Base-by-base conservation (phyloP, 2,888 invertebrate species). In the Amphimallon solstitiale region DNA sequence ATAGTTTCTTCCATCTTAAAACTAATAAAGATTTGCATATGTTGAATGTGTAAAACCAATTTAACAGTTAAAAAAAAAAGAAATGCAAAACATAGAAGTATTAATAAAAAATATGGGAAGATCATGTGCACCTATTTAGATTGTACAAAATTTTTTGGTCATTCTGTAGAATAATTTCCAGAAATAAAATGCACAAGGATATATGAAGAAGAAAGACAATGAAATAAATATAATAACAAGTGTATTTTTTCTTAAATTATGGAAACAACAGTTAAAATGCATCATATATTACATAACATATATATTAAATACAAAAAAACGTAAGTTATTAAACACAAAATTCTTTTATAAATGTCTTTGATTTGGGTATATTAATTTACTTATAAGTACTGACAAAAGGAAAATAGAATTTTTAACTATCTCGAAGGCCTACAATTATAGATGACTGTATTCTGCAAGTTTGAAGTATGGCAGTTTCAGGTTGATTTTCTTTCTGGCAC, bases 361-460 rank as follows among this genome's bases (percentile, higher is more conserved):
- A 40, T 56, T 56, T 56, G n/a, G 19, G 10, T 45, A 19, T 45
- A 43, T 43, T 43, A 15, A 43, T 43, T 43, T 56, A 23, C 23
- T 7, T 56, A 43, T 56, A 56, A 56, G 7, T 29, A 29, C n/a
- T 29, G 9, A 49, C 12, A 29, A 56, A 40, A 43, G 43, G 43
- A 56, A 56, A 43, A 56, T 23, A 56, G 37, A 29, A 29, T 34
- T 54, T 59, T 56, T 59, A 65, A 65, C 37, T 64, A 63, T 46
- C 19, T 10, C 15, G 14, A 15, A 49, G 56, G 19, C 52, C 45
- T 67, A 80, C 77, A 70, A 80, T 77, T 67, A 80, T 71, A 63
- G 79, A 73, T 52, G 80, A 78, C 67, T 78, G 76, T 66, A 79
- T 78, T 68, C 79, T 77, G 74, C 78, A 79, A 62, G 73, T 72